Evolutionary conservation across 2,113 vertebrate genomes (phyloP).

Genomic region (Brienomyrus longianalis): DNA sequence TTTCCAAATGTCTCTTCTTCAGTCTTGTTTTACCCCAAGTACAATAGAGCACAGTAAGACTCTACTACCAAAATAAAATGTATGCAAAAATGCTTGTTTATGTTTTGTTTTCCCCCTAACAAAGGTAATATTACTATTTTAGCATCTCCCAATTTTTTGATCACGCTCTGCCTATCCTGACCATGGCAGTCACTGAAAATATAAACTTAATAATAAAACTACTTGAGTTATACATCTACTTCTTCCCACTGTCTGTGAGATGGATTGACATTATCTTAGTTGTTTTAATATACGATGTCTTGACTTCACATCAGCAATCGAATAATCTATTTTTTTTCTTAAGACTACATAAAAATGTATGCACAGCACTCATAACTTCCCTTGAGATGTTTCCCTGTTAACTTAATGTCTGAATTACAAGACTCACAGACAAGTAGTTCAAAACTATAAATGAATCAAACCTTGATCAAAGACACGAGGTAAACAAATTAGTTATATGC

Average conservation of each 20-base stretch:
- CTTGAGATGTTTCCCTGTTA: background rate
- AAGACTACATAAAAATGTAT: background rate
- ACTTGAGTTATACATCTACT: background rate
- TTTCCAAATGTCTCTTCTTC: background rate
- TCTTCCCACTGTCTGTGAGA: background rate
- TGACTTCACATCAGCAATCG: background rate
- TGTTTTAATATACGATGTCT: background rate
- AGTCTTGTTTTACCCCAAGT: background rate
- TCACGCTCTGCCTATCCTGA: background rate
- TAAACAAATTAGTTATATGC: constrained; percentile 29
- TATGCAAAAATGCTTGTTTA: background rate
- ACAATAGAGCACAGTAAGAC: background rate
- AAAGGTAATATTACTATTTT: background rate
- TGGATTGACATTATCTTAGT: background rate
- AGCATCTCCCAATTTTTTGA: background rate
- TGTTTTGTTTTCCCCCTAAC: background rate
- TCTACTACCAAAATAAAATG: background rate
- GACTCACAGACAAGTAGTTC: background rate
- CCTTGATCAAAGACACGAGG: background rate
- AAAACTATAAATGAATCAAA: constrained; percentile 8
- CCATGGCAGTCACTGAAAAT: background rate
- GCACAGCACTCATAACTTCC: background rate
- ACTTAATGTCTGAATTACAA: background rate
- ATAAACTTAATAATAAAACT: background rate
- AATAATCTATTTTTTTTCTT: background rate